Base-by-base conservation (phyloP, 2,888 invertebrate species). In the Eupithecia vulgata region DNA sequence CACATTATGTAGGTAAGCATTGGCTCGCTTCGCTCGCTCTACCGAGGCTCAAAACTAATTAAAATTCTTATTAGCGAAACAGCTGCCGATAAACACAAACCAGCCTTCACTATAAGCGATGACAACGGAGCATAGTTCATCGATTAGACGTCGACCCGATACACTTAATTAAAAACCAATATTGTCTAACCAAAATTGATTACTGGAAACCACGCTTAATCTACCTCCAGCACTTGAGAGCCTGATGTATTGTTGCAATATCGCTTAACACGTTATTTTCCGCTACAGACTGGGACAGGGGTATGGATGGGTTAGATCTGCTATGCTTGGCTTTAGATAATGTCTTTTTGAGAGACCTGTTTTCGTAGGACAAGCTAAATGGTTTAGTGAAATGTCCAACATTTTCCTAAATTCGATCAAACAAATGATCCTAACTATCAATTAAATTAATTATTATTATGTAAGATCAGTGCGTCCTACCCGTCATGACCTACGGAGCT, bases 131-230 rank as follows among this genome's bases (percentile, higher is more conserved):
- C 82, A 81, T 84, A 84, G 85, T 85, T 83, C 85, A 86, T 88
- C 88, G 87, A 89, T 89, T 90, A 88, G 87, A 80, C 82, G 85
- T 78, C 83, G 82, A 87, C 85, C 85, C 89, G 88, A 89, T 90
- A 91, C 90, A 89, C 89, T 91, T 94, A 94, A 94, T 94, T 94
- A 93, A 93, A 94, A 94, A 91, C 91, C 91, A 94, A 94, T 94
- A 94, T 93, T 94, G 93, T 92, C 90, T 91, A 92, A 94, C 94
- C 91, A 88, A 93, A 93, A 93, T 93, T 94, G 92, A 94, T 94
- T 92, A 89, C 87, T 85, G 83, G 84, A 84, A 85, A 89, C 87
- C 88, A 81, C 85, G 85, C 82, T 80, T 84, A 83, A 84, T 83
- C 81, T 85, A 82, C 82, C 79, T 81, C 80, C 75, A 80, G 75